phyloP scores from a whole-genome alignment of 2,113 vertebrate species.

The Hippocampus zosterae region DNA sequence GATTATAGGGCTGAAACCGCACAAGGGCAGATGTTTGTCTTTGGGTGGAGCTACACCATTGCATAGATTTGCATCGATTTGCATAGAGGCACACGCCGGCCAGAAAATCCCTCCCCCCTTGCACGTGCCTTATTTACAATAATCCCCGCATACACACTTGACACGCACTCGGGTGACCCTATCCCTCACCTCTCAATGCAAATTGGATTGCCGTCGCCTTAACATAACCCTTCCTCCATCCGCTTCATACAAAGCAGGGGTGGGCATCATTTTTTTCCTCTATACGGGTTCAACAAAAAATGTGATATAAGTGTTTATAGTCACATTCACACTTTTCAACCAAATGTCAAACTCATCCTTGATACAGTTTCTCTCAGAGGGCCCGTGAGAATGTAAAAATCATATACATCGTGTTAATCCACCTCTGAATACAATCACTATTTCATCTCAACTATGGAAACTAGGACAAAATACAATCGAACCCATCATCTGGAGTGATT shows the following conservation, averaged over 20 bases:
- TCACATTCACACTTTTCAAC: too few species aligned
- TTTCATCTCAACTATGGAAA: too few species aligned
- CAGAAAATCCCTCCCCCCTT: slow-evolving; percentile 25
- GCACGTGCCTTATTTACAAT: slow-evolving; percentile 37
- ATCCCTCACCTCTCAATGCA: slow-evolving; percentile 3
- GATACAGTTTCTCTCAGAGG: too few species aligned
- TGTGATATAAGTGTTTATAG: background rate
- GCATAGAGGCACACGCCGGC: slow-evolving; percentile 28
- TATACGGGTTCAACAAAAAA: background rate
- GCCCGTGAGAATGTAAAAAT: too few species aligned
- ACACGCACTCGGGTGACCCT: slow-evolving; percentile 3
- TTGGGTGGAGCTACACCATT: background rate
- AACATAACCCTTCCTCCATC: slow-evolving; percentile 20
- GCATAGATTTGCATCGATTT: slow-evolving; percentile 11
- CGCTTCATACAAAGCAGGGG: background rate
- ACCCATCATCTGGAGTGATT: too few species aligned
- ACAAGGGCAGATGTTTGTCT: slow-evolving; percentile 30
- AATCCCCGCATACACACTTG: slow-evolving; percentile 18
- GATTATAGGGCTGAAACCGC: slow-evolving; percentile 32
- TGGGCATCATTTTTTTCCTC: background rate
- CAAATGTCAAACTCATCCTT: too few species aligned
- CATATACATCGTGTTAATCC: too few species aligned
- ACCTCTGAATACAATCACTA: too few species aligned
- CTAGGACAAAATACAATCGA: too few species aligned
- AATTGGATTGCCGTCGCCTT: slow-evolving; percentile 49